phyloP scores from a whole-genome alignment of 1,140 invertebrate species.

The Caenorhabditis brenneri region DNA sequence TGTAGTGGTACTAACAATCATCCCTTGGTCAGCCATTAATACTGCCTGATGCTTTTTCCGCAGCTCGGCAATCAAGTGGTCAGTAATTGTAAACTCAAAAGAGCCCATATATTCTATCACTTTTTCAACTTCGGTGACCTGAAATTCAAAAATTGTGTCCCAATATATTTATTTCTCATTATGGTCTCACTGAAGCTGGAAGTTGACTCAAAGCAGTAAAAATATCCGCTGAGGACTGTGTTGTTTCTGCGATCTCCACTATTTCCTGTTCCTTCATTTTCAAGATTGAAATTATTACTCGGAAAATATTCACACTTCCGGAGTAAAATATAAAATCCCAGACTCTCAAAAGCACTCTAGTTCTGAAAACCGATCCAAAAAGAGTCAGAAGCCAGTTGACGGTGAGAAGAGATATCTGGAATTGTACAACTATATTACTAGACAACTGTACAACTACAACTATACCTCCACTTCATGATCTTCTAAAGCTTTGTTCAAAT shows the following conservation, averaged over 20 bases:
- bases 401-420: slow-evolving; percentile 89
- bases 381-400: slow-evolving; percentile 96
- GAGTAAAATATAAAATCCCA: slow-evolving; percentile 95
- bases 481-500: slow-evolving; percentile 81
- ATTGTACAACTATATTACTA: slow-evolving; percentile 78
- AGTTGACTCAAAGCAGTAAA: slow-evolving; percentile 63
- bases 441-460: no score
- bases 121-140: slow-evolving; percentile 61
- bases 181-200: slow-evolving; percentile 49
- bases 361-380: slow-evolving; percentile 97
- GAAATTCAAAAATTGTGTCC: no score
- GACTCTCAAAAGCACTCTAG: slow-evolving; percentile 89
- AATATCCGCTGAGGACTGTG: slow-evolving; percentile 59
- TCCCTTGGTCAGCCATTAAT: slow-evolving; percentile 91
- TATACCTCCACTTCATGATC: slow-evolving; percentile 47
- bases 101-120: slow-evolving; percentile 74
- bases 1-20: slow-evolving; percentile 82
- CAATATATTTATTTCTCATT: no score
- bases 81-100: slow-evolving; percentile 69
- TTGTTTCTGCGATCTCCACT: slow-evolving; percentile 53
- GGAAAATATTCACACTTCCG: slow-evolving; percentile 93
- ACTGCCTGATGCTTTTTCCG: slow-evolving; percentile 77
- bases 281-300: slow-evolving; percentile 76
- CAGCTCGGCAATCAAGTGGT: slow-evolving; percentile 62
- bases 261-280: slow-evolving; percentile 67